Evolutionary conservation across 1,140 invertebrate genomes (phyloP).

Genomic region (Belonocnema kinseyi): DNA sequence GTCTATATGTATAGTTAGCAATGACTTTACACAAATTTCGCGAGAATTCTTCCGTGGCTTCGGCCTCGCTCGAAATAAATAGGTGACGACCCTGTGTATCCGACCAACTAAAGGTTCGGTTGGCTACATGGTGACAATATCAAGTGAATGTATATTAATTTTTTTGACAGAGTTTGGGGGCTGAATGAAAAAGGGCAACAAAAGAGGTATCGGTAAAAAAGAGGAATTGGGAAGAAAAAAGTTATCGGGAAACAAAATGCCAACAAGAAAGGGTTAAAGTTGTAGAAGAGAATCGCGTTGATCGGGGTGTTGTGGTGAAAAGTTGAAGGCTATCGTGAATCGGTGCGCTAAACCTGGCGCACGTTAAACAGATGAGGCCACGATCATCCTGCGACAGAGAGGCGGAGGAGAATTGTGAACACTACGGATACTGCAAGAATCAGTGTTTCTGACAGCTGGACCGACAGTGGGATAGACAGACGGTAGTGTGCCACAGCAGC

Average conservation of each 20-base stretch:
- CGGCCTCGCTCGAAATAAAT: slow-evolving; percentile 44
- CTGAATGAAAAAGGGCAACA: too few relatives aligned
- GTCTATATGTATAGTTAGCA: background rate
- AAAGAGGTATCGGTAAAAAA: too few relatives aligned
- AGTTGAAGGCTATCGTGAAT: slow-evolving; percentile 30
- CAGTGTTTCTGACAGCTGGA: slow-evolving; percentile 69
- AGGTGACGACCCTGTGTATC: background rate
- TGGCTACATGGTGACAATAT: background rate
- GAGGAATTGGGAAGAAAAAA: background rate
- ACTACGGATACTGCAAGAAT: slow-evolving; percentile 57
- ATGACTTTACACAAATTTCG: slow-evolving; percentile 16
- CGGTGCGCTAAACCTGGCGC: slow-evolving; percentile 46
- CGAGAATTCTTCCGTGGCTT: slow-evolving; percentile 27
- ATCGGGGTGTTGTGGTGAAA: slow-evolving; percentile 10
- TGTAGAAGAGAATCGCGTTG: background rate
- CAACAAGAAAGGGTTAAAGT: background rate
- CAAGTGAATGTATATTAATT: background rate
- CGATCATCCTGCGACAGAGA: slow-evolving; percentile 66
- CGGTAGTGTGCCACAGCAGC: slow-evolving; percentile 72
- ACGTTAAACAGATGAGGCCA: slow-evolving; percentile 69
- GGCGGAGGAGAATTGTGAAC: slow-evolving; percentile 68
- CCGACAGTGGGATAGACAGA: slow-evolving; percentile 61
- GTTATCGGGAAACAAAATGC: slow-evolving; percentile 26
- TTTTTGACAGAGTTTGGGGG: background rate
- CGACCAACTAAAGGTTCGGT: background rate